These are phyloP conservation scores for Athalia cordata DNA, from an alignment of 2,888 invertebrate genomes.

Conservation along the genomic window DNA sequence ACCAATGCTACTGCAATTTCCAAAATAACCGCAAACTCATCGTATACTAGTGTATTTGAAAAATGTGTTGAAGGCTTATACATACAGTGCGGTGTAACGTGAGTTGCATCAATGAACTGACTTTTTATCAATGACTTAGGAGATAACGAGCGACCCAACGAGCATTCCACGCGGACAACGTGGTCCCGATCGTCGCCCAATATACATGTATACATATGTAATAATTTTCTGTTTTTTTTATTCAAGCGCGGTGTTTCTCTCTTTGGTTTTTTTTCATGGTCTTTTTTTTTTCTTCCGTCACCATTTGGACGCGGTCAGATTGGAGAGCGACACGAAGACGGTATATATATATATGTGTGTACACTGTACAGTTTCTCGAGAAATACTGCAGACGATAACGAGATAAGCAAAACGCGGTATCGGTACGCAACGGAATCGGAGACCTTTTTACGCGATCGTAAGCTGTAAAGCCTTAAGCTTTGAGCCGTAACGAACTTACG, in stretches of 20 bases:
- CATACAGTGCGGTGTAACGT: background rate
- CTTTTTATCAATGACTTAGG: conserved; percentile 31
- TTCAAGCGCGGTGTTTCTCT: too few species aligned
- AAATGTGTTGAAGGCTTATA: background rate
- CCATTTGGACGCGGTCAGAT: background rate
- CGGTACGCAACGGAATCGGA: conserved; percentile 11
- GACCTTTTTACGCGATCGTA: background rate
- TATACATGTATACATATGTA: too few species aligned
- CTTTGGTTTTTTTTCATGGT: too few species aligned
- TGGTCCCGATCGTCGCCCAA: background rate
- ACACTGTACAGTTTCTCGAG: background rate
- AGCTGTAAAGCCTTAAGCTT: conserved; percentile 18
- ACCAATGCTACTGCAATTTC: too few species aligned
- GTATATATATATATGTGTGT: background rate
- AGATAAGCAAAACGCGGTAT: conserved; percentile 37
- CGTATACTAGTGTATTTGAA: background rate
- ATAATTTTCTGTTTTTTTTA: too few species aligned
- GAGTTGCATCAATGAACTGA: conserved; percentile 56
- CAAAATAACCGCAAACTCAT: conserved; percentile 10
- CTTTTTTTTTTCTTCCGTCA: too few species aligned
- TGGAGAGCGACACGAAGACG: background rate
- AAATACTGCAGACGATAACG: conserved; percentile 39
- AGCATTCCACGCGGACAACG: background rate
- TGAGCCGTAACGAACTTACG: conserved; percentile 38
- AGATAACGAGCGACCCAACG: conserved; percentile 13